Evolutionary conservation across 2,888 invertebrate genomes (phyloP), one percentile per base, ranked within the genome.

Genomic region (Rapana venosa): DNA sequence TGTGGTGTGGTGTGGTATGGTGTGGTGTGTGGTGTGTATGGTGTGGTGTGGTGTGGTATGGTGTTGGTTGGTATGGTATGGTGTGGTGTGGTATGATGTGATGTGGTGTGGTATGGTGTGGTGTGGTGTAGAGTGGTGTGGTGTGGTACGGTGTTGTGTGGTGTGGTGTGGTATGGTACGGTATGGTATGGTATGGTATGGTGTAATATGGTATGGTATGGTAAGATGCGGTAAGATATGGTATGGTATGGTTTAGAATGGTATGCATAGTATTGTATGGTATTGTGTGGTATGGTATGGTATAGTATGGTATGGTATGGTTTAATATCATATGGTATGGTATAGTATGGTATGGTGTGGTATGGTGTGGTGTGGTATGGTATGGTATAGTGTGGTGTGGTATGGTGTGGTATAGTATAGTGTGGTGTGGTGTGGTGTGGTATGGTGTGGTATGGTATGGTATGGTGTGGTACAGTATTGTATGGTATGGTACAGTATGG

Each of bases 231-330:
- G 35, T 77, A 13, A 32, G 77, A 17, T 77, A 77, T 74, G 74
- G 74, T 74, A 11, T 74, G 74, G 74, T 26, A 5, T 32, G 77
- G 35, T 77, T 4, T 77, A 32, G 32, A 32, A 77, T 79, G 77
- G 32, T 17, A 32, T 32, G 20, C 17, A 32, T 79, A 32, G 30
- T 79, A 79, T 32, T 32, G 77, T 61, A 61, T 61, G 77, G 61
- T 77, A 77, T 77, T 17, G 77, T 32, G 32, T 77, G 32, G 74
- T n/a, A 74, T 77, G 77, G 77, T 77, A 77, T n/a, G 74, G 74
- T 66, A 13, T 22, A 2, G 74, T n/a, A n/a, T 74, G 74, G 74
- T 26, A n/a, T 22, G 74, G 74, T 74, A 74, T 74, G 74, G 74
- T 74, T 1, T 74, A n/a, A n/a, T 74, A n/a, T 74, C n/a, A n/a